Evolutionary conservation across 2,797 vertebrate genomes (phyloP), one percentile per base, ranked within the genome.

Genomic region (Harpagifer antarcticus): DNA sequence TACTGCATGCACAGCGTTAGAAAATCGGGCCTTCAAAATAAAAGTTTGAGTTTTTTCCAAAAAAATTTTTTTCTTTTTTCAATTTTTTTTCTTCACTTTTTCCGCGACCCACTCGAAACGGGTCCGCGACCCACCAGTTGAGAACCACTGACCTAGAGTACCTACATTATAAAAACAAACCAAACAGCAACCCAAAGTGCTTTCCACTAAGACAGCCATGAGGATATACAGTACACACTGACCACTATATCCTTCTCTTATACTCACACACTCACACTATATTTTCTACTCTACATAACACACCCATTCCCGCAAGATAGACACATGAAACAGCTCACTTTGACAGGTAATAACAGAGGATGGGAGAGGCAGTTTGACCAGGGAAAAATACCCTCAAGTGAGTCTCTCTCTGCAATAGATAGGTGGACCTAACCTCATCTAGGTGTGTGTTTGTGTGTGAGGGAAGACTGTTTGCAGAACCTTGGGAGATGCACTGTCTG

Each of bases 381-480:
- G 33, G 62, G 12, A 70, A 69, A 27, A 45, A 52, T 43, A 27
- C 16, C 3, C 52, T 56, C 20, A 33, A 15, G 49, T 58, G 62
- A 72, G 17, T 69, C 14, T 74, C 68, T 72, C 16, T 14, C 59
- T 71, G 56, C 59, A 53, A 43, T 3, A 64, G 66, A 80, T 77
- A 78, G 71, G 57, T 73, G 42, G 67, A 74, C 23, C 47, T 75
- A 62, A 83, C 84, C 52, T 65, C 53, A 64, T 72, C 43, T 67
- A 8, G 4, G 12, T 69, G 66, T 74, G 69, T 49, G 40, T 66
- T 23, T 66, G 52, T 37, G 44, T 58, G 42, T 61, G 43, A 27
- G 47, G 50, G 52, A 23, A 48, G 54, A 54, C 43, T 50, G 60
- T 73, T 60, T 60, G 66, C 65, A 53, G 57, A 56, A 67, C 13